Conservation (phyloP, 2,113 vertebrate species). For the Gambusia affinis region DNA sequence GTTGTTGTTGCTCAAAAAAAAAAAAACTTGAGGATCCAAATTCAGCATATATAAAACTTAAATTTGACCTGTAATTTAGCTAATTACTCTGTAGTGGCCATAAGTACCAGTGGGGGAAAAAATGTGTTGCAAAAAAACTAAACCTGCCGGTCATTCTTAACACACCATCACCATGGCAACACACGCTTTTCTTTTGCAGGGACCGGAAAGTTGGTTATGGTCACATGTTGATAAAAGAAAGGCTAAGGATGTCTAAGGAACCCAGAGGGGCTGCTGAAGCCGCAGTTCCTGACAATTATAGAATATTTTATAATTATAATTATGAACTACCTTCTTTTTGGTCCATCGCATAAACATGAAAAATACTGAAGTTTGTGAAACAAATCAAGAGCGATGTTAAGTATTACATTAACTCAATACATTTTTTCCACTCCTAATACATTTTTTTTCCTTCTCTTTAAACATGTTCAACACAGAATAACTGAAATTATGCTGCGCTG, state of each 20-base stretch:
- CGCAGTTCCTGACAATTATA: too few relatives aligned
- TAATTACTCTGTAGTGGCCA: neutral
- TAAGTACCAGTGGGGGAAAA: neutral
- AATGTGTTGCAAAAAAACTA: neutral
- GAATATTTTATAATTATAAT: too few relatives aligned
- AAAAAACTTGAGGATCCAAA: neutral
- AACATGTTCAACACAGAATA: neutral
- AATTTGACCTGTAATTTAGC: neutral
- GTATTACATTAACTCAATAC: neutral
- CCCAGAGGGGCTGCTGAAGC: too few relatives aligned
- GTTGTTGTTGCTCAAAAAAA: neutral
- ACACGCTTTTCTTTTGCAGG: neutral
- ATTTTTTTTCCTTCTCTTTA: neutral
- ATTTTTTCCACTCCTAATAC: neutral
- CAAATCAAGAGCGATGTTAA: neutral
- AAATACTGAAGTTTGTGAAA: neutral
- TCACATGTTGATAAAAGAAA: too few relatives aligned
- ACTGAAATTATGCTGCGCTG: neutral
- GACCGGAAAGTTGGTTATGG: too few relatives aligned
- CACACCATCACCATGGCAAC: neutral
- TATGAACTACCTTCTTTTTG: too few relatives aligned
- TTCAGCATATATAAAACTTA: neutral
- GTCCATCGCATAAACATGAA: too few relatives aligned
- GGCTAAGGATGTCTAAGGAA: too few relatives aligned
- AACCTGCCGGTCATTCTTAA: neutral